Conservation (phyloP, 2,888 invertebrate genomes). For the Morpho achilles region DNA sequence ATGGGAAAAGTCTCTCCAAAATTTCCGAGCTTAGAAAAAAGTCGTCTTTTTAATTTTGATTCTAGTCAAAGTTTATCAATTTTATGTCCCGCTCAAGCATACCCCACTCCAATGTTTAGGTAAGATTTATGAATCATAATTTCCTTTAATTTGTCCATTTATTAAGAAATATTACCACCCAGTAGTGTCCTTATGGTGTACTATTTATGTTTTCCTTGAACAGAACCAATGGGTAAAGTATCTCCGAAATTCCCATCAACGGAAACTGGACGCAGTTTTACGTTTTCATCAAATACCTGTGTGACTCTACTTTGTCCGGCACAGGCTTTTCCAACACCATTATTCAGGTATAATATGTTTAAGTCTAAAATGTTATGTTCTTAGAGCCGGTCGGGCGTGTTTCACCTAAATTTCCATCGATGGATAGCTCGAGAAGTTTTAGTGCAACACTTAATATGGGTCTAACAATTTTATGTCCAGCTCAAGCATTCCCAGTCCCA, state of each 20-base stretch:
- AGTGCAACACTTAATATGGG: conserved; percentile 70
- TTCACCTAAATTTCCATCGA: conserved; percentile 80
- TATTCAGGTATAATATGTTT: conserved; percentile 81
- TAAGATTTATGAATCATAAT: conserved; percentile 48
- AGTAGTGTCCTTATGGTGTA: no score
- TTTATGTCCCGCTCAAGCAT: conserved; percentile 83
- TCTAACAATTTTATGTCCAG: conserved; percentile 85
- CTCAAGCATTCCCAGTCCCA: conserved; percentile 87
- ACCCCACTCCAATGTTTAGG: conserved; percentile 86
- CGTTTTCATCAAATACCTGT: conserved; percentile 65
- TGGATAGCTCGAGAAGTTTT: conserved; percentile 83
- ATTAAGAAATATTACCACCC: background rate
- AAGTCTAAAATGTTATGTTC: conserved; percentile 45
- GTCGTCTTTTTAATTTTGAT: conserved; percentile 61
- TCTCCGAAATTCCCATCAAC: conserved; percentile 82
- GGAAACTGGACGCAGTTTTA: conserved; percentile 73
- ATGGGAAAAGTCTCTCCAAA: conserved; percentile 87
- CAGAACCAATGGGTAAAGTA: conserved; percentile 90
- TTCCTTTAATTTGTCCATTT: background rate
- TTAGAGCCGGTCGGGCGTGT: conserved; percentile 82
- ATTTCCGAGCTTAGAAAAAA: conserved; percentile 67
- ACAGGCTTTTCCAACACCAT: conserved; percentile 86
- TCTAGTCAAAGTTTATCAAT: conserved; percentile 71
- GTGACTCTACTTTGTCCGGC: conserved; percentile 84
- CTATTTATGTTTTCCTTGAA: conserved; percentile 38